These are phyloP conservation scores for Scleropages formosus DNA, from an alignment of 2,797 vertebrate genomes.

Conservation along the genomic window DNA sequence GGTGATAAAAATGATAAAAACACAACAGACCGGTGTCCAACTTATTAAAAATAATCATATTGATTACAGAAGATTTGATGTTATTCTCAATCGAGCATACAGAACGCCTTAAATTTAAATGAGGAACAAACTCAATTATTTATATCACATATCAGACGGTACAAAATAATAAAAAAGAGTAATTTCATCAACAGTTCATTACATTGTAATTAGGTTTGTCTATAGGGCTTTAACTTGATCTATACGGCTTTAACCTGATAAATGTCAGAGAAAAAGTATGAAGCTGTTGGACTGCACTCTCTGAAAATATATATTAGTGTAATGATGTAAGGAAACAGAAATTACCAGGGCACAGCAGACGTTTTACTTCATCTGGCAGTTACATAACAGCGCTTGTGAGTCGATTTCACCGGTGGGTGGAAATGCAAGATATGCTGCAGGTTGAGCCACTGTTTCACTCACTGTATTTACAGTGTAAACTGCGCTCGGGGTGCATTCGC, in stretches of 20 bases:
- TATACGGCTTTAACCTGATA: background rate
- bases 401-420: too few species aligned
- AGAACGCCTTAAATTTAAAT: conserved; percentile 17
- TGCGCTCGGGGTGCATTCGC: too few species aligned
- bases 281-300: background rate
- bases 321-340: background rate
- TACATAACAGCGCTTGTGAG: background rate
- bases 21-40: conserved; percentile 20
- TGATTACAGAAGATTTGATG: conserved; percentile 8
- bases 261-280: background rate
- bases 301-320: background rate
- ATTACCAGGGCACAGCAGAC: background rate
- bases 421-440: too few species aligned
- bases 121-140: conserved; percentile 8
- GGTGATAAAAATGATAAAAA: conserved; percentile 17
- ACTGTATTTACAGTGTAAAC: too few species aligned
- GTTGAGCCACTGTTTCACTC: too few species aligned
- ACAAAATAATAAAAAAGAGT: background rate
- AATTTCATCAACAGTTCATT: background rate
- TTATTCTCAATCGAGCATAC: background rate
- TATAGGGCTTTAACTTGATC: background rate
- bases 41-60: conserved; percentile 25
- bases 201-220: background rate
- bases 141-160: background rate
- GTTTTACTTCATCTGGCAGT: conserved; percentile 15